Percentiles rank a stretch among this genome's conserved stretches.
Conservation (phyloP, 2,797 vertebrate species). For the Karalla daura region DNA sequence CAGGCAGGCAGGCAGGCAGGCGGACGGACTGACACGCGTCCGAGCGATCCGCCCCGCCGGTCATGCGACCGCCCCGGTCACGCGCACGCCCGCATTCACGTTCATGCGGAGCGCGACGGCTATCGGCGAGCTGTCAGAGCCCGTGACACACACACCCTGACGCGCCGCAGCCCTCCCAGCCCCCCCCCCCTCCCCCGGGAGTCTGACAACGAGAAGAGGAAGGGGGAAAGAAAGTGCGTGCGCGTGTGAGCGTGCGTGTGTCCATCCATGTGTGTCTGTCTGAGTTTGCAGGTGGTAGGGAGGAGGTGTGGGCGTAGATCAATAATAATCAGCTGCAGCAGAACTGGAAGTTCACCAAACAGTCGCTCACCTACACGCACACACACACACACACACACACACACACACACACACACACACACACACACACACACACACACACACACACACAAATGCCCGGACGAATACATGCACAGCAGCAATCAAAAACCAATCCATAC, state of each 20-base stretch:
- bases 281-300: slow-evolving; percentile 60
- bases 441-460: slow-evolving; percentile 5
- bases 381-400: slow-evolving; percentile 18
- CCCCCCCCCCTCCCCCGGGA: slow-evolving; percentile 58
- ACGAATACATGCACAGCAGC: slow-evolving; percentile 52
- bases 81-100: too few relatives aligned
- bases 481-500: slow-evolving; percentile 59
- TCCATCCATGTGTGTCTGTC: slow-evolving; percentile 38
- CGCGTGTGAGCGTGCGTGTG: slow-evolving; percentile 34
- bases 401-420: slow-evolving; percentile 28
- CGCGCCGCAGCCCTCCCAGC: slow-evolving; percentile 44
- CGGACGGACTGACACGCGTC: slow-evolving; percentile 59
- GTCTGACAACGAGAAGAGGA: slow-evolving; percentile 59
- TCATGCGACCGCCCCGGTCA: slow-evolving; percentile 48
- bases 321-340: slow-evolving; percentile 81
- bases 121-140: slow-evolving; percentile 78
- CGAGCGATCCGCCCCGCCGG: slow-evolving; percentile 59
- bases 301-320: slow-evolving; percentile 73
- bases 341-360: slow-evolving; percentile 74
- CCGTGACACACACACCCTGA: slow-evolving; percentile 69
- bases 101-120: slow-evolving; percentile 60
- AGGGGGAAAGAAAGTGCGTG: slow-evolving; percentile 35
- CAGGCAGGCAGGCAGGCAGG: slow-evolving; percentile 25
- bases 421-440: slow-evolving; percentile 18
- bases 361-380: slow-evolving; percentile 55